These are phyloP conservation scores for Ceratina japonica DNA, from an alignment of 1,140 invertebrate genomes.

Conservation along the genomic window DNA sequence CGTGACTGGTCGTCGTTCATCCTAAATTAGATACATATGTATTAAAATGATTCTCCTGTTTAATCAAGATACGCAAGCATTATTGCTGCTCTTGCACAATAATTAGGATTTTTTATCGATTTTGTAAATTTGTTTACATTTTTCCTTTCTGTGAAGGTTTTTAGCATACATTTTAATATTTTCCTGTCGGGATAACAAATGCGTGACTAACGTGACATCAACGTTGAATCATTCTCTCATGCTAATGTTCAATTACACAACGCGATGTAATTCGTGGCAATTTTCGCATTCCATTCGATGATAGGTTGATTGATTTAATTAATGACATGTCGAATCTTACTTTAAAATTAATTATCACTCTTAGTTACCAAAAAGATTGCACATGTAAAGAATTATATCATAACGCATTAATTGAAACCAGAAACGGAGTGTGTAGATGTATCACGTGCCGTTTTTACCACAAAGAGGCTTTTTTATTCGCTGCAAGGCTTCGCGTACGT, in stretches of 20 bases:
- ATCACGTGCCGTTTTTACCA: not conserved
- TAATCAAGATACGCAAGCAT: no score
- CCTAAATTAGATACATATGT: not conserved
- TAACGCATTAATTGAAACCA: not conserved
- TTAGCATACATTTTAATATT: not conserved
- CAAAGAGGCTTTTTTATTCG: not conserved
- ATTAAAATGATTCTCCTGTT: not conserved
- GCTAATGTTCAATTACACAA: not conserved
- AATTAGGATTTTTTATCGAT: not conserved
- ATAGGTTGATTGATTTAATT: not conserved
- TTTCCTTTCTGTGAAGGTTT: not conserved
- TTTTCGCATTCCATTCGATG: not conserved
- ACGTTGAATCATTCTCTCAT: not conserved
- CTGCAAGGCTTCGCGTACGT: not conserved
- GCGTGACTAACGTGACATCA: not conserved
- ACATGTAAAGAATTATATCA: not conserved
- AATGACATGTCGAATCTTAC: no score
- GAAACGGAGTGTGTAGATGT: not conserved
- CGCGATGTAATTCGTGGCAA: not conserved
- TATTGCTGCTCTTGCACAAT: not conserved
- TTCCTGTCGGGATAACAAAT: not conserved
- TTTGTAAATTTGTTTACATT: not conserved
- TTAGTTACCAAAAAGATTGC: no score
- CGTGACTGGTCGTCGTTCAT: slow-evolving; percentile 4
- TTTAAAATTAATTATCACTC: no score